Base-by-base conservation (phyloP, 2,113 vertebrate genomes). In the Chelonoidis abingdonii region DNA sequence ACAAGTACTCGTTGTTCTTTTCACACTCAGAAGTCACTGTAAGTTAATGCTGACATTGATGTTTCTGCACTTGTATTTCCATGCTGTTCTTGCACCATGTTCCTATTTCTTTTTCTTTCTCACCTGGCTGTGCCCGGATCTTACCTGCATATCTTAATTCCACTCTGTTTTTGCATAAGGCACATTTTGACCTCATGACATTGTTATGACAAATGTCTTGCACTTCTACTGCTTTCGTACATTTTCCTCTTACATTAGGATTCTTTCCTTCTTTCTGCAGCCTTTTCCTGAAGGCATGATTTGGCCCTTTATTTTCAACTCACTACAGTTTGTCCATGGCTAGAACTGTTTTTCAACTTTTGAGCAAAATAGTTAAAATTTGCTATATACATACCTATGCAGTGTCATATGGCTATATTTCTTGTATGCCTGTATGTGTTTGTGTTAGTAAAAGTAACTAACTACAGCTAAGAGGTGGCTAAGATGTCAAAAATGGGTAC, bases 171-270 rank as follows among this genome's bases (percentile, higher is more conserved):
- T 97, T 88, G 95, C 95, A 92, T 95, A 97, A 97, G 96, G 97
- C 95, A 96, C 95, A 89, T 97, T 96, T 97, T 93, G 95, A 94
- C 96, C 96, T 96, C 97, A 96, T 96, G 95, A 94, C 96, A 97
- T 96, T 97, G 96, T 96, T 97, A 97, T 97, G 97, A 97, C 97
- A 97, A 97, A 96, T 97, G 91, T 94, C 95, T 97, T 97, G 95
- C 94, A 96, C 94, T 96, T 97, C 95, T 93, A 91, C 94, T 96
- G 97, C 95, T 91, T 97, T 97, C 96, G 96, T 96, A 96, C 93
- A 92, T 94, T 97, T 97, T 97, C 96, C 92, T 84, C 96, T 95
- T 95, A 82, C 85, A 95, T 93, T 94, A 96, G 96, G 93, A 95
- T 96, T 97, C 93, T 97, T 97, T 92, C 92, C 94, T 92, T 95